A percentile compares a stretch with the other conserved stretches of the same genome.
Evolutionary conservation across 2,888 invertebrate species (phyloP).

Genomic region (Rhingia campestris): DNA sequence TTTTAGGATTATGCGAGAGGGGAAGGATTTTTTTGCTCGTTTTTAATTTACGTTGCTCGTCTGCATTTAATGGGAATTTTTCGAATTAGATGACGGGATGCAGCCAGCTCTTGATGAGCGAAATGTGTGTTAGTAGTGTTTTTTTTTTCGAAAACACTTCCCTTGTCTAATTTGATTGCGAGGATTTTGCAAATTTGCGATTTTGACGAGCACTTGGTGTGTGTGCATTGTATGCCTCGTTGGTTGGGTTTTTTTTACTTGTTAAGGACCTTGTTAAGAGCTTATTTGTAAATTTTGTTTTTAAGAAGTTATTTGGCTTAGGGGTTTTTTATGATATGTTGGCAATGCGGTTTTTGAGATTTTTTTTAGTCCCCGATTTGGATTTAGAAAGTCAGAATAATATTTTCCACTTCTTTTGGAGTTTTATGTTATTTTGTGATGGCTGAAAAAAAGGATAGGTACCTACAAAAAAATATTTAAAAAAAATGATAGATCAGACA

Average conservation of each 20-base stretch:
- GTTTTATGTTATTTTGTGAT: too few relatives aligned
- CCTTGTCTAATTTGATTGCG: conserved; percentile 30
- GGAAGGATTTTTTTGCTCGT: conserved; percentile 4
- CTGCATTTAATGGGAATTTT: conserved; percentile 45
- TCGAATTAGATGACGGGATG: conserved; percentile 22
- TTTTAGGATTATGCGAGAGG: conserved; percentile 58
- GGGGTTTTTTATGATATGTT: not conserved
- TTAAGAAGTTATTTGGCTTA: not conserved
- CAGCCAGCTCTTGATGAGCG: conserved; percentile 3
- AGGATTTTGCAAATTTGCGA: conserved; percentile 49
- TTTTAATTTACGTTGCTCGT: conserved; percentile 49
- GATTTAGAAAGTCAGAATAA: too few relatives aligned
- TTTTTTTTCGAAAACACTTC: not conserved
- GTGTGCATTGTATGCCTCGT: conserved; percentile 49
- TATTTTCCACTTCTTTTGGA: too few relatives aligned
- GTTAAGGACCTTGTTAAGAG: conserved; percentile 71
- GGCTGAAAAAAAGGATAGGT: too few relatives aligned
- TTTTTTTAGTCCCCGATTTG: too few relatives aligned
- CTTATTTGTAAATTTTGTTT: conserved; percentile 54
- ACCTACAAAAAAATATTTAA: too few relatives aligned
- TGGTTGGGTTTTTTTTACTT: conserved; percentile 41
- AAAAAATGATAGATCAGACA: too few relatives aligned
- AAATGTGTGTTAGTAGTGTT: conserved; percentile 27
- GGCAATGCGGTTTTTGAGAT: not conserved
- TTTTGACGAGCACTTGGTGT: conserved; percentile 28